These are phyloP conservation scores for Himalopsyche tibetana DNA, from an alignment of 2,888 invertebrate species.

Conservation along the genomic window DNA sequence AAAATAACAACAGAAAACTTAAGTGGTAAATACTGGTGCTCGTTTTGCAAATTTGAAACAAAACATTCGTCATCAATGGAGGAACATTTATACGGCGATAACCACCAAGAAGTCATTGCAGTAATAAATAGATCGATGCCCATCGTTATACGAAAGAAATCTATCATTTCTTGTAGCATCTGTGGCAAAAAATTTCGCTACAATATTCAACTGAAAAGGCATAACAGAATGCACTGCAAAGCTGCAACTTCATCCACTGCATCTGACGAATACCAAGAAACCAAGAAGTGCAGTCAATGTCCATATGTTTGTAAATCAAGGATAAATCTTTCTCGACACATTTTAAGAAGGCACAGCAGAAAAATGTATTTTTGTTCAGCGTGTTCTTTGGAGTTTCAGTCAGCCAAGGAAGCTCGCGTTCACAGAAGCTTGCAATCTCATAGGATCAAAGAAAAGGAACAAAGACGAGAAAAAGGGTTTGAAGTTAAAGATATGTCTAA, in stretches of 20 bases:
- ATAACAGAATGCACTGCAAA: conserved; percentile 75
- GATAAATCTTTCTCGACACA: conserved; percentile 82
- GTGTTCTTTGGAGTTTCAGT: conserved; percentile 81
- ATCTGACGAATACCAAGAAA: conserved; percentile 81
- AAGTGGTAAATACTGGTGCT: conserved; percentile 83
- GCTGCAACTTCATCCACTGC: conserved; percentile 73
- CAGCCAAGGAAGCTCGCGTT: conserved; percentile 78
- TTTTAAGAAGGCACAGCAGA: conserved; percentile 79
- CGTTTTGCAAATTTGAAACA: conserved; percentile 84
- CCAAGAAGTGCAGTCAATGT: conserved; percentile 80
- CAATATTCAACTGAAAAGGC: conserved; percentile 84
- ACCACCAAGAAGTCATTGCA: conserved; percentile 84
- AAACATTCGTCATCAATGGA: conserved; percentile 81
- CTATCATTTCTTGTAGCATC: conserved; percentile 79
- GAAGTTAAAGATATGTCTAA: conserved; percentile 72
- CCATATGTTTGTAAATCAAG: conserved; percentile 78
- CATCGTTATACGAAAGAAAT: conserved; percentile 84
- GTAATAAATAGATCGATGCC: conserved; percentile 89
- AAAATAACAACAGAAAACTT: conserved; percentile 73
- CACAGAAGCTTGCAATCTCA: conserved; percentile 83
- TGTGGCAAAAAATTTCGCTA: conserved; percentile 84
- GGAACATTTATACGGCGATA: conserved; percentile 80
- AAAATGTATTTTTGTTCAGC: conserved; percentile 82
- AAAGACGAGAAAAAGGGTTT: conserved; percentile 71
- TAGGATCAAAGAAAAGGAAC: conserved; percentile 77